These are phyloP conservation scores for Zosterops borbonicus DNA, from an alignment of 2,113 vertebrate genomes.

Conservation along the genomic window DNA sequence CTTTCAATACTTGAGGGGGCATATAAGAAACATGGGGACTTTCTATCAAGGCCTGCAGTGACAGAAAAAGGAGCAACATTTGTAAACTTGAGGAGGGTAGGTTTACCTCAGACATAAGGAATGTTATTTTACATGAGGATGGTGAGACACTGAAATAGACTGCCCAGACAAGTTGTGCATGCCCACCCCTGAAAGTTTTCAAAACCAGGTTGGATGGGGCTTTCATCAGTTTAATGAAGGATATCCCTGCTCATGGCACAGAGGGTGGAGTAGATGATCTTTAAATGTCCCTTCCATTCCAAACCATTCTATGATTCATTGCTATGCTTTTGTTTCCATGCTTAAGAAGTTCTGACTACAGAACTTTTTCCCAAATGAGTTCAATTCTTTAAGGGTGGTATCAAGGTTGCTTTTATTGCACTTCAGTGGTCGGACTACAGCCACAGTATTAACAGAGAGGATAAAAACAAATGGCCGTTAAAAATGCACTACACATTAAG, in stretches of 20 bases:
- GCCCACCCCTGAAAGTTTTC: background rate
- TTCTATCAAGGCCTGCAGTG: background rate
- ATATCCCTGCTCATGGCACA: background rate
- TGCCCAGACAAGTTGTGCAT: background rate
- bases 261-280: background rate
- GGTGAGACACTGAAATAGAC: background rate
- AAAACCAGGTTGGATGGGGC: background rate
- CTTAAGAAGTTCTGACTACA: background rate
- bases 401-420: background rate
- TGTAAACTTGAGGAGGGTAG: background rate
- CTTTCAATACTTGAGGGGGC: background rate
- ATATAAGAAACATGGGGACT: background rate
- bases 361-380: background rate
- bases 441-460: background rate
- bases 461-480: background rate
- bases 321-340: background rate
- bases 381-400: background rate
- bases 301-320: background rate
- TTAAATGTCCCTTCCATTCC: background rate
- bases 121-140: background rate
- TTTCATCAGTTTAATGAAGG: background rate
- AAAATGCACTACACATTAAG: background rate
- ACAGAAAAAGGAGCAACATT: background rate
- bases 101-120: background rate
- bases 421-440: background rate